These are phyloP conservation scores for Diplolepis rosae DNA, from an alignment of 2,888 invertebrate species.

Conservation along the genomic window DNA sequence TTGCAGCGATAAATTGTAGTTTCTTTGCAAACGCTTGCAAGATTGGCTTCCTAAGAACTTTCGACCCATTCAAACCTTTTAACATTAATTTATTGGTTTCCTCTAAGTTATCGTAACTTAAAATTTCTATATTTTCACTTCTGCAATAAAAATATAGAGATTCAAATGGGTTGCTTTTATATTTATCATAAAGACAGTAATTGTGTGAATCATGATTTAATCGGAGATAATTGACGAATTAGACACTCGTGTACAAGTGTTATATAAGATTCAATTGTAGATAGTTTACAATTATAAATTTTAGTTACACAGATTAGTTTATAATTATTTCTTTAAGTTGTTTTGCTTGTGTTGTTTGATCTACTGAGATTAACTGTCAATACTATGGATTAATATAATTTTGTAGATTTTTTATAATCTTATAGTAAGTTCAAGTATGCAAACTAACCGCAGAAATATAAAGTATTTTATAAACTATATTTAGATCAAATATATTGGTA, in stretches of 20 bases:
- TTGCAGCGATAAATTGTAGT: neutral
- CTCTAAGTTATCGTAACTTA: too few relatives aligned
- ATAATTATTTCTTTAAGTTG: neutral
- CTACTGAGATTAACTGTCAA: neutral
- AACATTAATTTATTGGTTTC: too few relatives aligned
- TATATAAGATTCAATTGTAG: neutral
- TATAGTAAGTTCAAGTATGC: too few relatives aligned
- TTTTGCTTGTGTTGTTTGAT: neutral
- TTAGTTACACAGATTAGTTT: neutral
- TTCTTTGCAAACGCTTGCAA: slow-evolving; percentile 16
- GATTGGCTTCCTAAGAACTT: neutral
- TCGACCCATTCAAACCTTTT: neutral
- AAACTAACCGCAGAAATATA: too few relatives aligned
- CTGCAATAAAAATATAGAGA: too few relatives aligned
- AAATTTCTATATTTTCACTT: too few relatives aligned
- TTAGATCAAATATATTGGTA: neutral
- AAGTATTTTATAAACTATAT: neutral
- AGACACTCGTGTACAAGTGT: neutral
- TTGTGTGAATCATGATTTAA: neutral
- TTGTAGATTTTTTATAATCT: too few relatives aligned
- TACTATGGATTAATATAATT: neutral
- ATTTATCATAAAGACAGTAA: neutral
- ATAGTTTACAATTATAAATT: neutral
- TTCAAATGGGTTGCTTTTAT: neutral
- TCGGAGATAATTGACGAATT: neutral